phyloP scores from a whole-genome alignment of 2,113 vertebrate species.

The Mus pahari region DNA sequence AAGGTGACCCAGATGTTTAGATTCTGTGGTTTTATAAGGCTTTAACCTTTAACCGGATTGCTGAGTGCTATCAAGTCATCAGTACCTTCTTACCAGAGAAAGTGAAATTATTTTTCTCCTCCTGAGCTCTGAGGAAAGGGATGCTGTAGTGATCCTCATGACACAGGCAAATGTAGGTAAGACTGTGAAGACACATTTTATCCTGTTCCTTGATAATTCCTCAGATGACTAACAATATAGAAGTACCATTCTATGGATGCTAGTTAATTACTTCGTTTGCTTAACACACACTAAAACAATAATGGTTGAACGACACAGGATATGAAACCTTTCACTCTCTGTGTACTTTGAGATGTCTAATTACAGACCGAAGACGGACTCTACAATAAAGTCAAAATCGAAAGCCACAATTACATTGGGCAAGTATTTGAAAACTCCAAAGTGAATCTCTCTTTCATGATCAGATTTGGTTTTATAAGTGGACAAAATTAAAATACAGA shows the following conservation, averaged over 20 bases:
- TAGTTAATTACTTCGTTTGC: background rate
- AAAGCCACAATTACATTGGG: background rate
- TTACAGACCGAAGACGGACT: background rate
- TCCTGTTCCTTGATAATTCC: constrained; percentile 40
- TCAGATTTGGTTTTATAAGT: constrained; percentile 9
- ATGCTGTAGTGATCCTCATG: background rate
- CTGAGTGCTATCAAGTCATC: background rate
- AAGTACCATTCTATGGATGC: background rate
- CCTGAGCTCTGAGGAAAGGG: constrained; percentile 33
- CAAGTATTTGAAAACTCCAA: background rate
- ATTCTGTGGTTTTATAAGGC: background rate
- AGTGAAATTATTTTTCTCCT: background rate
- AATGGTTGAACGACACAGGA: background rate
- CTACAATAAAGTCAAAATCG: background rate
- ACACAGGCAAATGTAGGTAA: background rate
- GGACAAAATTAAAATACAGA: background rate
- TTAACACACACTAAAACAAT: background rate
- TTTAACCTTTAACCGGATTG: background rate
- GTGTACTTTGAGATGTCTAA: background rate
- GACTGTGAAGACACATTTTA: constrained; percentile 47
- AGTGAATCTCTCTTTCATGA: constrained; percentile 14
- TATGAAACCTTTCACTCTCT: background rate
- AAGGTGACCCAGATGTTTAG: background rate
- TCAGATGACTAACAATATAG: background rate
- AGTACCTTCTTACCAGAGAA: background rate